Conservation (phyloP, 2,888 invertebrate genomes). For the Margaritifera margaritifera region DNA sequence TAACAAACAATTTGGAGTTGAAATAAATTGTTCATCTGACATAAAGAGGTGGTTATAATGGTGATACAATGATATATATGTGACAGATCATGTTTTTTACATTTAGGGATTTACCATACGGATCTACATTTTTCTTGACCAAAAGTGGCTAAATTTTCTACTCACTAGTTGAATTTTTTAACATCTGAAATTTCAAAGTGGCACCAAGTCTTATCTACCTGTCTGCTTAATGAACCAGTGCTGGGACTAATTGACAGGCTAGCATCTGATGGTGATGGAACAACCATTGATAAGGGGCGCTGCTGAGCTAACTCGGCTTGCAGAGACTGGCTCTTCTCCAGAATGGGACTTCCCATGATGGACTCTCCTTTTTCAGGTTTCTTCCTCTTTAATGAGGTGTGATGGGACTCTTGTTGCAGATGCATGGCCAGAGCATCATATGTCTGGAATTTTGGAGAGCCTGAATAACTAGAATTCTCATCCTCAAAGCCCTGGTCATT, state of each 20-base stretch:
- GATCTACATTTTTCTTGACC: no score
- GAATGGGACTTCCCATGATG: conserved; percentile 72
- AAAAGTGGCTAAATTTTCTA: no score
- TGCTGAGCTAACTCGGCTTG: conserved; percentile 72
- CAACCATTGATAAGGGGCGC: conserved; percentile 72
- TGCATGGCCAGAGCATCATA: conserved; percentile 17
- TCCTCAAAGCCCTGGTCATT: conserved; percentile 66
- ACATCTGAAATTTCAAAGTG: no score
- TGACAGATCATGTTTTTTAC: no score
- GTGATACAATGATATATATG: no score
- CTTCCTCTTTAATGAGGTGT: conserved; percentile 75
- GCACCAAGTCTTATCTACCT: conserved; percentile 43
- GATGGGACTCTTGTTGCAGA: conserved; percentile 72
- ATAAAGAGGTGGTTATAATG: no score
- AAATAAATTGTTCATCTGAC: no score
- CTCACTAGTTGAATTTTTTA: neutral
- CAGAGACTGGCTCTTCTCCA: conserved; percentile 73
- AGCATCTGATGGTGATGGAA: conserved; percentile 69
- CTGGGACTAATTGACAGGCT: conserved; percentile 66
- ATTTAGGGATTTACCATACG: no score
- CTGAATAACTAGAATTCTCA: conserved; percentile 64
- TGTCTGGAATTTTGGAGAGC: conserved; percentile 51
- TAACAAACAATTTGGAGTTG: no score
- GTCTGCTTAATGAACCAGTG: conserved; percentile 67
- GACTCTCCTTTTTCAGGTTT: conserved; percentile 65